phyloP scores from a whole-genome alignment of 1,140 invertebrate species.

The Drosophila tsacasi region DNA sequence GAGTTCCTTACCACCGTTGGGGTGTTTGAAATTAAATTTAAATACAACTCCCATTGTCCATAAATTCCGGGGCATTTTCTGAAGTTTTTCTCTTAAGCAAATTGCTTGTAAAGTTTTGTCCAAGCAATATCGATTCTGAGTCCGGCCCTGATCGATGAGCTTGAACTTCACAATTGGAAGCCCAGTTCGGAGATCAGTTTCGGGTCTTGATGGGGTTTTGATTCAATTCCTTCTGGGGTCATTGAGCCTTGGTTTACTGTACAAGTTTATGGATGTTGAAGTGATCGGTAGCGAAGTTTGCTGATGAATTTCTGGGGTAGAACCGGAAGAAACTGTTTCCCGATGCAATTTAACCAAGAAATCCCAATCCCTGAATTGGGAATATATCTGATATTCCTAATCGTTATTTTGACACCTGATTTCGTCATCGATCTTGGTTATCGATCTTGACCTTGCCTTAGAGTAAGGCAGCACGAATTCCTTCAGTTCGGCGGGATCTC shows the following conservation, averaged over 20 bases:
- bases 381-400: neutral
- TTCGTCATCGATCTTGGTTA: neutral
- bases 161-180: neutral
- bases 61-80: conserved; percentile 19
- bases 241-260: neutral
- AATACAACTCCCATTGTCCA: conserved; percentile 47
- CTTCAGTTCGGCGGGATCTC: conserved; percentile 10
- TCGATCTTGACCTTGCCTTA: conserved; percentile 44
- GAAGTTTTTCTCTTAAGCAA: conserved; percentile 24
- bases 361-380: neutral
- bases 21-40: conserved; percentile 61
- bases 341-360: no score
- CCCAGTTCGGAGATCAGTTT: conserved; percentile 2
- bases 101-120: conserved; percentile 47
- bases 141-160: conserved; percentile 14
- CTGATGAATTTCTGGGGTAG: neutral
- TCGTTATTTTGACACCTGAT: conserved; percentile 3
- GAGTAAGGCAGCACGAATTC: conserved; percentile 1
- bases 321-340: neutral
- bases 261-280: neutral
- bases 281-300: neutral
- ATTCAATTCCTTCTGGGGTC: neutral
- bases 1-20: conserved; percentile 26
- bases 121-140: conserved; percentile 28
- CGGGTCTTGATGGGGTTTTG: neutral